Conservation (phyloP, 2,113 vertebrate species). For the Toxotes chatareus region DNA sequence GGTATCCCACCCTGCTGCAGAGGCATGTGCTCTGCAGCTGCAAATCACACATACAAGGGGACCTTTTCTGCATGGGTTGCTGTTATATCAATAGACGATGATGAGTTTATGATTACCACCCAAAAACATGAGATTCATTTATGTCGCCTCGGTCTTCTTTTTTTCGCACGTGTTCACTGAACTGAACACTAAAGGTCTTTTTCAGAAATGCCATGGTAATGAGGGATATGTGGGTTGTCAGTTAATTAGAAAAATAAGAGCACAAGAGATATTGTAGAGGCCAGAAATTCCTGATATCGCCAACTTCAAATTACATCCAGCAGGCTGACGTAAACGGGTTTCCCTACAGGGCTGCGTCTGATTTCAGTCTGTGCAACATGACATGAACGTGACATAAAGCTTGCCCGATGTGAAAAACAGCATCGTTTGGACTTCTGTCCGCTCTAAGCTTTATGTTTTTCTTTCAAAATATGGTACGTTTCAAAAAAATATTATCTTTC, state of each 20-base stretch:
- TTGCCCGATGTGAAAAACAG: neutral
- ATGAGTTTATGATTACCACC: conserved; percentile 20
- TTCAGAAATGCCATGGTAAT: neutral
- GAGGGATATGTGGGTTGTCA: neutral
- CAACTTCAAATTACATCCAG: neutral
- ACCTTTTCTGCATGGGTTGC: conserved; percentile 10
- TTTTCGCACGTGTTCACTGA: neutral
- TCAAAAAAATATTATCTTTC: no score
- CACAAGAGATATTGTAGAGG: neutral
- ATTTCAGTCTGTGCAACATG: neutral
- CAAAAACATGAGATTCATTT: neutral
- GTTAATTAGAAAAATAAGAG: neutral
- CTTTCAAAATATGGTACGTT: no score
- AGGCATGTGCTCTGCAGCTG: conserved; percentile 54
- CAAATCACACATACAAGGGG: neutral
- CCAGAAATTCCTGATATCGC: neutral
- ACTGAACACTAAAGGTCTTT: neutral
- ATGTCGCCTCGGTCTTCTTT: no score
- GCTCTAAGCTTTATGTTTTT: no score
- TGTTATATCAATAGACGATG: conserved; percentile 22
- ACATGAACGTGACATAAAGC: neutral
- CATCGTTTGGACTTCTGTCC: no score
- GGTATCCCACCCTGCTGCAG: conserved; percentile 35
- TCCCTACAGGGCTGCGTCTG: neutral
- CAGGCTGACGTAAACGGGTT: neutral